Conservation (phyloP, 2,113 vertebrate genomes). For the cat (Felis catus) region F.catus_Fca126_mat1.0 CM031425.1:37018501-37019000, state of each 20-base stretch:
- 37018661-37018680: neutral
- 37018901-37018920: neutral
- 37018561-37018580: no score
- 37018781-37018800: neutral
- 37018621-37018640: slow-evolving; percentile 11
- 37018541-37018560: no score
- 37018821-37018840: neutral
- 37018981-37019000: neutral
- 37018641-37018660: neutral
- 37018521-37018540: no score
- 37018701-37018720: neutral
- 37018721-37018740: neutral
- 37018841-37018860: neutral
- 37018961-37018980: neutral
- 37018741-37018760: neutral
- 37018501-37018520: no score
- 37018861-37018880: neutral
- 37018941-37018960: neutral
- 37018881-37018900: neutral
- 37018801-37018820: neutral
- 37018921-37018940: neutral
- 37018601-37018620: slow-evolving; percentile 4
- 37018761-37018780: neutral
- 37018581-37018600: no score
- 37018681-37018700: neutral